phyloP scores from a whole-genome alignment of 37 sponge, comb jelly and placozoan genomes.

The Diacarnus erythraeanus region DNA sequence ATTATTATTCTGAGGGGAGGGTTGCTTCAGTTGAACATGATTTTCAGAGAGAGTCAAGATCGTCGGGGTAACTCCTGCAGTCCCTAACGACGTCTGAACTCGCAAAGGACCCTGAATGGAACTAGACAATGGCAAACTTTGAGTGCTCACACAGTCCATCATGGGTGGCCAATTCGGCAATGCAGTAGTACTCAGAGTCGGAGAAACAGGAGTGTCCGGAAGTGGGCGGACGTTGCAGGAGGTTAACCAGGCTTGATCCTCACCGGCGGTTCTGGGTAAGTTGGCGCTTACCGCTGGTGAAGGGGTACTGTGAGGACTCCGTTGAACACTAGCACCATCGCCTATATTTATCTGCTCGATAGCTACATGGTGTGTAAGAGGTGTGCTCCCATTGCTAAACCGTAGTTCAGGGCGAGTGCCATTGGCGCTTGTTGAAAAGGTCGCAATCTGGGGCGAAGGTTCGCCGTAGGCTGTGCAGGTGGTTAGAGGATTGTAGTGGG shows the following conservation, averaged over 20 bases:
- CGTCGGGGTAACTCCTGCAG: conserved; percentile 12
- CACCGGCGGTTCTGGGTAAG: neutral
- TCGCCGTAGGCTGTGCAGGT: neutral
- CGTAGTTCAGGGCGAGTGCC: neutral
- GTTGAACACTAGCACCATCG: conserved; percentile 3
- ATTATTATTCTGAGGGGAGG: conserved; percentile 1
- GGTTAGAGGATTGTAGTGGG: conserved; percentile 3
- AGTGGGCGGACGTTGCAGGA: conserved; percentile 3
- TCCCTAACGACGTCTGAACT: neutral
- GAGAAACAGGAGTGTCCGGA: conserved; percentile 51
- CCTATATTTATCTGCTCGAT: neutral
- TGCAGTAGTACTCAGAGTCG: conserved; percentile 4
- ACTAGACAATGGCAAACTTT: conserved; percentile 17
- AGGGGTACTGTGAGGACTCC: conserved; percentile 28
- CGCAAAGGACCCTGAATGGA: neutral
- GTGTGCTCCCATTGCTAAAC: conserved; percentile 11
- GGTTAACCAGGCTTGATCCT: conserved; percentile 14
- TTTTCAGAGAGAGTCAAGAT: conserved; percentile 29
- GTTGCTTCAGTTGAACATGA: conserved; percentile 1
- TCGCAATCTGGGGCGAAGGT: neutral
- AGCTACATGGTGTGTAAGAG: conserved; percentile 21
- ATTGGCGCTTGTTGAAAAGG: neutral
- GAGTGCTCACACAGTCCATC: conserved; percentile 37
- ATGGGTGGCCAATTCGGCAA: conserved; percentile 29
- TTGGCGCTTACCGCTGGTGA: conserved; percentile 7